phyloP scores from a whole-genome alignment of 2,797 vertebrate genomes.

The Hydrolagus colliei region DNA sequence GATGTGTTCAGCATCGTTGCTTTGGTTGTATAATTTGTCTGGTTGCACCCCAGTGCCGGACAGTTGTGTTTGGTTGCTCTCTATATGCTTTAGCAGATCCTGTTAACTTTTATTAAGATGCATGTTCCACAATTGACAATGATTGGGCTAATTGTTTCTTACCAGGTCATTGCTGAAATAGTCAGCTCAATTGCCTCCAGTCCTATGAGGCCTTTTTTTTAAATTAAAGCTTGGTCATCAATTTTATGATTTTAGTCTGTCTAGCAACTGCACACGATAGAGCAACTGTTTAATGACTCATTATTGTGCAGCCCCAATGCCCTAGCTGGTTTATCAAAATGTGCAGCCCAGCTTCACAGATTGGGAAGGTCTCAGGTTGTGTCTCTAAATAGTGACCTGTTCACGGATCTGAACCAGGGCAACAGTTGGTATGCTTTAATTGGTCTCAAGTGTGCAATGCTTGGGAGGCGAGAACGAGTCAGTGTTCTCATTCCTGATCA shows the following conservation, averaged over 20 bases:
- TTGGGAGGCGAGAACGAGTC: no score
- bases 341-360: no score
- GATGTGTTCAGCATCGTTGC: not conserved
- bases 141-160: not conserved
- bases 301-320: not conserved
- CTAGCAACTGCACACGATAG: not conserved
- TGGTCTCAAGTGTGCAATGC: no score
- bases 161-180: not conserved
- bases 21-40: not conserved
- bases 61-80: not conserved
- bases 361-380: no score
- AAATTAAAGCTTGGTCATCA: not conserved
- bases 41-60: not conserved
- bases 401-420: no score
- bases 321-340: no score
- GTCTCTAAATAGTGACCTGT: no score
- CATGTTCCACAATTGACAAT: not conserved
- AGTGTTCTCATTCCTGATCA: no score
- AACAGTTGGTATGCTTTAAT: no score
- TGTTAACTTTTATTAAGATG: not conserved
- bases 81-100: not conserved
- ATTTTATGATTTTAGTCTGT: not conserved
- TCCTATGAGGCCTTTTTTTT: slow-evolving; percentile 9
- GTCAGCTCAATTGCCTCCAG: not conserved
- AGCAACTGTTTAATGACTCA: slow-evolving; percentile 6